phyloP scores from a whole-genome alignment of 2,113 vertebrate species.

The Turdus rufiventris region DNA sequence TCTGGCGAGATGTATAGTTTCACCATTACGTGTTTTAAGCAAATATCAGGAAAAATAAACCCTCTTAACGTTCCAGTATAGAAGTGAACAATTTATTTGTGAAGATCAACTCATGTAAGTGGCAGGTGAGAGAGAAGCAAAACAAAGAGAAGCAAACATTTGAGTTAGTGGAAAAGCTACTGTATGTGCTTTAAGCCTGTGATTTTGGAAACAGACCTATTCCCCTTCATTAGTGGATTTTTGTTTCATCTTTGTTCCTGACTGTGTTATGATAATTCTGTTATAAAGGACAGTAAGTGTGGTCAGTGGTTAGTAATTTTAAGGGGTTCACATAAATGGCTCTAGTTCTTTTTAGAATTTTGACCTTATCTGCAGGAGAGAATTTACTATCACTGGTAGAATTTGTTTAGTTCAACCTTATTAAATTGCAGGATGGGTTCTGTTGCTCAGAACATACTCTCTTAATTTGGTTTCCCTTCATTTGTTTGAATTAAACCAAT shows the following conservation, averaged over 20 bases:
- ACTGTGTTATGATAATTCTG: not conserved
- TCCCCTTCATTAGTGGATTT: not conserved
- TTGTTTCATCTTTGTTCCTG: not conserved
- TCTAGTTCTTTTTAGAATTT: not conserved
- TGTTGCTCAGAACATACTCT: not conserved
- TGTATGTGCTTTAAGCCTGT: not conserved
- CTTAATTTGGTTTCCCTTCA: conserved; percentile 1
- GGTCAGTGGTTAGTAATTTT: not conserved
- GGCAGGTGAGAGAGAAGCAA: not conserved
- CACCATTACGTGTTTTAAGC: not conserved
- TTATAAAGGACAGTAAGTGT: not conserved
- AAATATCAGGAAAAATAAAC: not conserved
- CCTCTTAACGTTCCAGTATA: not conserved
- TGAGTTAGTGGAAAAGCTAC: not conserved
- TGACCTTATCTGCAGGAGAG: not conserved
- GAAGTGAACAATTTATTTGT: not conserved
- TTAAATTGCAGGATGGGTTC: not conserved
- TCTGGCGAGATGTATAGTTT: not conserved
- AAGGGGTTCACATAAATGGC: not conserved
- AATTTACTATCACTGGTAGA: not conserved
- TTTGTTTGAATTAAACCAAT: conserved; percentile 15
- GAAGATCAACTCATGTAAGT: not conserved
- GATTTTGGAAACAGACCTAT: not conserved
- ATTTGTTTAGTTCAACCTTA: not conserved
- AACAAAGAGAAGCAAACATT: not conserved